A percentile compares a stretch with the other conserved stretches of the same genome.
Conservation (phyloP, 2,113 vertebrate genomes). For the Callocephalon fimbriatum region DNA sequence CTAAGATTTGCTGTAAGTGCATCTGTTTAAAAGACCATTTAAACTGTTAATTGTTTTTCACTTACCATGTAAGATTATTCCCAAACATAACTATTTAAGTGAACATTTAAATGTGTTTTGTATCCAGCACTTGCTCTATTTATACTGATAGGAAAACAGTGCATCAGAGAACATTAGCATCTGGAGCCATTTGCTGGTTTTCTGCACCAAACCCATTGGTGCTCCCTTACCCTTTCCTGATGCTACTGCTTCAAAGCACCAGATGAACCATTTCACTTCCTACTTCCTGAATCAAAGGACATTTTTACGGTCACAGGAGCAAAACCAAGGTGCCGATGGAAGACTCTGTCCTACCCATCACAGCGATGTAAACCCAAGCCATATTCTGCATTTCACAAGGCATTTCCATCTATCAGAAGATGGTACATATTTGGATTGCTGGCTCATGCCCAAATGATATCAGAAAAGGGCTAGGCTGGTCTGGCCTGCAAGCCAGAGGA, state of each 20-base stretch:
- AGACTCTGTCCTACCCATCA: accelerated
- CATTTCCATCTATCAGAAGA: background rate
- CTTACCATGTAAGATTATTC: background rate
- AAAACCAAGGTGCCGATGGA: background rate
- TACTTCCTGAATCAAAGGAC: background rate
- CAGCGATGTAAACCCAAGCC: background rate
- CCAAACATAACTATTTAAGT: background rate
- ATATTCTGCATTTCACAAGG: background rate
- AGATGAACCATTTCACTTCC: background rate
- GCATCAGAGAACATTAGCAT: background rate
- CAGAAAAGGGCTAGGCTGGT: background rate
- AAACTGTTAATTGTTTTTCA: background rate
- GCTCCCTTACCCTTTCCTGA: accelerated
- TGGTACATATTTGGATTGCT: background rate
- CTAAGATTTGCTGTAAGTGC: background rate
- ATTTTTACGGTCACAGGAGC: background rate
- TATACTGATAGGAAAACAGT: background rate
- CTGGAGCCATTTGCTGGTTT: background rate
- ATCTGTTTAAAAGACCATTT: background rate
- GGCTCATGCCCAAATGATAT: background rate
- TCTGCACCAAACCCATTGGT: background rate
- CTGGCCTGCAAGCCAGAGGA: background rate
- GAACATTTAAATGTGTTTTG: background rate
- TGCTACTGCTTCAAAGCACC: background rate
- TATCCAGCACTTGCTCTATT: background rate